These are phyloP conservation scores for Barnardius zonarius DNA, from an alignment of 2,113 vertebrate genomes.

Conservation along the genomic window DNA sequence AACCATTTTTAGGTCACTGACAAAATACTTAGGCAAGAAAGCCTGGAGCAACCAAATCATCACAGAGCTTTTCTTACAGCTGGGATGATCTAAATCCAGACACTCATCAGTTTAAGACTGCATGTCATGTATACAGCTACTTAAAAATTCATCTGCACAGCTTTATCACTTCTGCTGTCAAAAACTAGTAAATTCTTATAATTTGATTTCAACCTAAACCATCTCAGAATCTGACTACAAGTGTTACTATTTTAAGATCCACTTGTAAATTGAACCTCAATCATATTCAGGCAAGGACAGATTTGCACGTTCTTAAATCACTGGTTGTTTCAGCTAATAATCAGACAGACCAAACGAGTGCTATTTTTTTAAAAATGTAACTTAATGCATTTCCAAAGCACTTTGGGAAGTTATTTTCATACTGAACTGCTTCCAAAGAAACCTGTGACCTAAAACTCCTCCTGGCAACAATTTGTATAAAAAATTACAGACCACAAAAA, in stretches of 20 bases:
- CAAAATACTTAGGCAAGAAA: conserved; percentile 13
- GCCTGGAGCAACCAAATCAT: conserved; percentile 40
- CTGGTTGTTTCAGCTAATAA: conserved; percentile 46
- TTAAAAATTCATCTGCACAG: conserved; percentile 59
- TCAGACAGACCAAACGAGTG: conserved; percentile 37
- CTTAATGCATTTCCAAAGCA: conserved; percentile 33
- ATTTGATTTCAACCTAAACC: conserved; percentile 64
- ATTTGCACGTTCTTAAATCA: conserved; percentile 39
- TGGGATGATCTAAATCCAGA: conserved; percentile 45
- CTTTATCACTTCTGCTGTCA: conserved; percentile 67
- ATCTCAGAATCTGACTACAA: conserved; percentile 37
- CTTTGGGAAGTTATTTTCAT: conserved; percentile 36
- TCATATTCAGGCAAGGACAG: conserved; percentile 22
- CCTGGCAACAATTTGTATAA: not conserved
- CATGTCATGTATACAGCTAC: conserved; percentile 45
- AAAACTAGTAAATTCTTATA: conserved; percentile 66
- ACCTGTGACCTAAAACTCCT: not conserved
- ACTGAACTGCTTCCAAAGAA: not conserved
- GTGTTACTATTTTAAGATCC: conserved; percentile 64
- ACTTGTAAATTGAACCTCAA: conserved; percentile 54
- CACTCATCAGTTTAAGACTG: conserved; percentile 21
- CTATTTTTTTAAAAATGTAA: not conserved
- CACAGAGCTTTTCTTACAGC: conserved; percentile 13
- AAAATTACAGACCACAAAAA: conserved; percentile 13
- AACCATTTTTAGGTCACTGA: conserved; percentile 38